Base-by-base conservation (phyloP, 2,113 vertebrate species). In the Vidua chalybeata region DNA sequence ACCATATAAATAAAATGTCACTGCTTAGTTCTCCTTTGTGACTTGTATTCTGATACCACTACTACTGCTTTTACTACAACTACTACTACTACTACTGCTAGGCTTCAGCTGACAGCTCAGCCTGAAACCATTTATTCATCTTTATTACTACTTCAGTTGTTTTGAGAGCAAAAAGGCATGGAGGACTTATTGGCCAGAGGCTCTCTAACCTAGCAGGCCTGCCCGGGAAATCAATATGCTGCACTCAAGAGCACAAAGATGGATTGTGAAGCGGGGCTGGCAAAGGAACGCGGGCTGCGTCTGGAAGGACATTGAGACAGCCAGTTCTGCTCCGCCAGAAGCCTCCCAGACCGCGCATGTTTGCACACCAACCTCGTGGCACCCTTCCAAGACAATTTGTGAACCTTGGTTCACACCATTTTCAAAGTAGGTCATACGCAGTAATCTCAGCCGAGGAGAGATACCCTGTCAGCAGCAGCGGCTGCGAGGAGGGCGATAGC, bases 111-210 rank as follows among this genome's bases (percentile, higher is more conserved):
- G 98, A 98, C 97, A 98, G 97, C 97, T 97, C 97, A 96, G 97
- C 95, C 98, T 80, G 93, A 98, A 98, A 95, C 96, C 98, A 95
- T 97, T 96, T 97, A 97, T 98, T 98, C 98, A 97, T 95, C 96
- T 97, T 98, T 97, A 97, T 98, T 98, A 98, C 98, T 97, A 97
- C 98, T 98, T 98, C 96, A 97, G 98, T 97, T 97, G 97, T 96
- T 98, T 84, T 48, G 92, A 89, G 73, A 90, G 94, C 96, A 76
- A 91, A 89, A 96, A 97, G 95, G 95, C 96, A 98, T 91, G 95
- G 87, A 96, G 97, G 93, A 97, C 96, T 73, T 96, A 98, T 97
- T 99, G 98, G 98, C 96, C 94, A 88, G 77, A 91, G 88, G 49
- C 87, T 93, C 83, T 96, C 82, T 96, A 95, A 98, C 97, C 96